Conservation (phyloP, 2,888 invertebrate species). For the Rotaria sp. region DNA sequence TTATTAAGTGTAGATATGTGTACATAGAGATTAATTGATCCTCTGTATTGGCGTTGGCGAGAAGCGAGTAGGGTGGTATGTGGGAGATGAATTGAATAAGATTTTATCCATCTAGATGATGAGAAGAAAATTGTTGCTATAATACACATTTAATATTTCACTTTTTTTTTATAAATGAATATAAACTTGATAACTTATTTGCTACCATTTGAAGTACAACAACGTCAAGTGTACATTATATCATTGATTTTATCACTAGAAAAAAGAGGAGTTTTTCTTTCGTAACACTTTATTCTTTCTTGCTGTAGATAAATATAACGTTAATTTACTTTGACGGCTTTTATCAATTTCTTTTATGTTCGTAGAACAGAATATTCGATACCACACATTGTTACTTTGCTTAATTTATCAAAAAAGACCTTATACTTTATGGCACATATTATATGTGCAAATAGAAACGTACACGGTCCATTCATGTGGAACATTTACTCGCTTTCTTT, state of each 20-base stretch:
- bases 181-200: neutral
- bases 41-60: neutral
- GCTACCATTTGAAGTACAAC: neutral
- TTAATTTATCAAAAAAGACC: too few species aligned
- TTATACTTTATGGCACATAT: too few species aligned
- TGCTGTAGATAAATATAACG: neutral
- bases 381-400: too few species aligned
- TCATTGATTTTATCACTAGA: neutral
- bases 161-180: neutral
- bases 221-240: neutral
- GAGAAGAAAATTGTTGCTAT: neutral
- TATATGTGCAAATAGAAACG: too few species aligned
- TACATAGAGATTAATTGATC: slow-evolving; percentile 13
- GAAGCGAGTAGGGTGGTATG: neutral
- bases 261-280: too few species aligned
- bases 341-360: neutral
- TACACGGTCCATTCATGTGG: neutral
- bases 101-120: neutral
- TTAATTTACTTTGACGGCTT: neutral
- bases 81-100: neutral
- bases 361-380: too few species aligned
- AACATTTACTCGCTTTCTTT: neutral
- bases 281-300: neutral
- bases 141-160: neutral
- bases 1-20: slow-evolving; percentile 4